Conservation (phyloP, 2,797 vertebrate species). For the Myotis daubentonii region DNA sequence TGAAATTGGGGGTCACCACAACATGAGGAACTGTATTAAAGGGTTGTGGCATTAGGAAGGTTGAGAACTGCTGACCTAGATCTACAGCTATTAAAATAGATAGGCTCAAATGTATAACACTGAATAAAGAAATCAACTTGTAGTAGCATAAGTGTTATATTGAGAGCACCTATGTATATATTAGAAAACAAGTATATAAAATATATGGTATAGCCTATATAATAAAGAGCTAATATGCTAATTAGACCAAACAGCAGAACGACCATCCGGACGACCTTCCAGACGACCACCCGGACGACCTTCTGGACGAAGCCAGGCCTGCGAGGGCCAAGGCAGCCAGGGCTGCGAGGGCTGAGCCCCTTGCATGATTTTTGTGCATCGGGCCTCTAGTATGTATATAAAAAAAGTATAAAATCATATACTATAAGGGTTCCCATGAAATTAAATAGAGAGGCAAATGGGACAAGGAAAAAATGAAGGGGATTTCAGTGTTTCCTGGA, state of each 20-base stretch:
- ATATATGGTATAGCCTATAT: not conserved
- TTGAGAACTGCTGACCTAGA: not conserved
- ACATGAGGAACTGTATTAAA: too few relatives aligned
- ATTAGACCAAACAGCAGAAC: too few relatives aligned
- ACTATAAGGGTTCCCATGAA: not conserved
- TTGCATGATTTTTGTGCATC: too few relatives aligned
- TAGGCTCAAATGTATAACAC: not conserved
- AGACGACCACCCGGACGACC: too few relatives aligned
- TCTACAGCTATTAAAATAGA: not conserved
- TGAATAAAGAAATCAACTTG: not conserved
- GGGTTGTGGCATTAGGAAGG: too few relatives aligned
- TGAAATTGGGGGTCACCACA: too few relatives aligned
- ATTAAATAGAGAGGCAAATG: not conserved
- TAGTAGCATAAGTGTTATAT: not conserved
- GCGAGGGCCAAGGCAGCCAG: too few relatives aligned
- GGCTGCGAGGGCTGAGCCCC: too few relatives aligned
- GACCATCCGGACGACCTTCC: too few relatives aligned
- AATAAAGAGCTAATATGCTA: too few relatives aligned
- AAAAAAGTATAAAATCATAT: conserved; percentile 8
- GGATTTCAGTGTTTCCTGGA: not conserved
- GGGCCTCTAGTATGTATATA: too few relatives aligned
- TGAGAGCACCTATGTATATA: not conserved
- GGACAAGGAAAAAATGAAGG: not conserved
- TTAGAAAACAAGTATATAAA: conserved; percentile 35
- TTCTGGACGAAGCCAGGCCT: too few relatives aligned